phyloP scores from a whole-genome alignment of 2,113 vertebrate species.

The Pomatostomus ruficeps region DNA sequence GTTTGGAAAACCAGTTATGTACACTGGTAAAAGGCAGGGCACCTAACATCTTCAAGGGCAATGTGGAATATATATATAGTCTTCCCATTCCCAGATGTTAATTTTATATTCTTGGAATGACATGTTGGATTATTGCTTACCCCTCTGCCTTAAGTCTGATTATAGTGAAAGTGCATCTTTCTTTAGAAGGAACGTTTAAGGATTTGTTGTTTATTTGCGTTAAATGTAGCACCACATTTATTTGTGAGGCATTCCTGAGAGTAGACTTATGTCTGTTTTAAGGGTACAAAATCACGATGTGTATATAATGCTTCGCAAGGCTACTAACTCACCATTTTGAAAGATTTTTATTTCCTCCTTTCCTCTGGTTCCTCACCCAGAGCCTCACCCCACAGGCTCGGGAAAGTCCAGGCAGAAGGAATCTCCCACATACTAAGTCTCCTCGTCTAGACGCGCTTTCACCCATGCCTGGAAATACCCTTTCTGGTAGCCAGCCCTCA shows the following conservation, averaged over 20 bases:
- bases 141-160: neutral
- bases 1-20: neutral
- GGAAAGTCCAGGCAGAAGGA: too few relatives aligned
- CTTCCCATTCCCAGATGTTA: neutral
- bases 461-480: fast-evolving
- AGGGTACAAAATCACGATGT: neutral
- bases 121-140: neutral
- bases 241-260: neutral
- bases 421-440: neutral
- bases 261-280: neutral
- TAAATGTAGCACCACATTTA: neutral
- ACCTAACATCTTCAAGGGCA: neutral
- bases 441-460: neutral
- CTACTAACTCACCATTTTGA: neutral
- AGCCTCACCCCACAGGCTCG: neutral
- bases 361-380: neutral
- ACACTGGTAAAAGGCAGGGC: neutral
- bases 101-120: neutral
- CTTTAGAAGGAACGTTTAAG: neutral
- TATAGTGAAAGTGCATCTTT: neutral
- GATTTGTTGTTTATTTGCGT: neutral
- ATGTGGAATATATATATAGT: neutral
- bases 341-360: too few relatives aligned
- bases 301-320: fast-evolving
- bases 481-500: neutral